phyloP scores from a whole-genome alignment of 2,888 invertebrate species.

The Ochlodes sylvanus region DNA sequence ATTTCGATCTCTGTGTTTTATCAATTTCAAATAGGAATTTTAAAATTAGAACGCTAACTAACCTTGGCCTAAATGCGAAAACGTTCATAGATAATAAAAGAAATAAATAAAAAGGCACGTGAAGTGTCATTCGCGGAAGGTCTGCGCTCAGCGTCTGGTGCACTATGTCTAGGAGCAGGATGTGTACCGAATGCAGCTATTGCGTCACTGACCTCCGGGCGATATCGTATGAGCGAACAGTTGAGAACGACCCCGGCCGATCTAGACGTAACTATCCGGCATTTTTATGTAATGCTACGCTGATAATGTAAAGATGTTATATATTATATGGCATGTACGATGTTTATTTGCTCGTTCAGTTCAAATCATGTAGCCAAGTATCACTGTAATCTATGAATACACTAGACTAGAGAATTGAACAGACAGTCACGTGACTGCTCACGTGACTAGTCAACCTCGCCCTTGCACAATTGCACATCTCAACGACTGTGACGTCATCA shows the following conservation, averaged over 20 bases:
- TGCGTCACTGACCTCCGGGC: constrained; percentile 28
- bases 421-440: too few relatives aligned
- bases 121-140: constrained; percentile 37
- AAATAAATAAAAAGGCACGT: background rate
- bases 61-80: background rate
- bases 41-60: background rate
- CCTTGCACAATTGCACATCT: too few relatives aligned
- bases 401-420: too few relatives aligned
- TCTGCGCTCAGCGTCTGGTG: constrained; percentile 28
- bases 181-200: constrained; percentile 25
- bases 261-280: constrained; percentile 4
- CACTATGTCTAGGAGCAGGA: constrained; percentile 11
- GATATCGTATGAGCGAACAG: constrained; percentile 6
- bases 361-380: too few relatives aligned
- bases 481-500: too few relatives aligned
- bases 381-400: too few relatives aligned
- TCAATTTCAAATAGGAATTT: background rate
- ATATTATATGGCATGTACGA: too few relatives aligned
- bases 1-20: background rate
- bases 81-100: background rate
- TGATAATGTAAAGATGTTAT: background rate
- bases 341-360: too few relatives aligned
- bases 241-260: constrained; percentile 12
- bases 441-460: too few relatives aligned
- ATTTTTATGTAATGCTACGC: constrained; percentile 12